Base-by-base conservation (phyloP, 2,113 vertebrate genomes). In the Geococcyx californianus region DNA sequence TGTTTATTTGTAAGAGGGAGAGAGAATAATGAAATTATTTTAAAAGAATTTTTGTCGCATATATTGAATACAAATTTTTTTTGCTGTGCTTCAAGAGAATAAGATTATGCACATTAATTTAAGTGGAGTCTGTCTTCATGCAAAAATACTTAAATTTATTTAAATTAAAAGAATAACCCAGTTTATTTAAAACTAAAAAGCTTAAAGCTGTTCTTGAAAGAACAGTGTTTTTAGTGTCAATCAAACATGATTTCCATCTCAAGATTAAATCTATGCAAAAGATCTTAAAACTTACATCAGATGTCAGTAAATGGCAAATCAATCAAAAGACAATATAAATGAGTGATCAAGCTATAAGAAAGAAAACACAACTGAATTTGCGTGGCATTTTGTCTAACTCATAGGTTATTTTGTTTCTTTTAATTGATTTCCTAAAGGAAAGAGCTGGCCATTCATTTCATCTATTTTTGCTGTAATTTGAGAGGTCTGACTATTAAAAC, bases 211-310 rank as follows among this genome's bases (percentile, higher is more conserved):
- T 62, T 97, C 25, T 64, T 90, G 67, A 62, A 86, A 92, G 21
- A 89, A 1, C 66, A 95, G 70, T 90, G 24, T 89, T 94, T 94
- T 96, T 97, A 92, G 52, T 96, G 85, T 73, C 91, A 96, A 83
- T 91, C 92, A 96, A 76, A 90, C 26, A 60, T 31, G 12, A 96
- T 94, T 97, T 90, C 82, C 84, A 94, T 96, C 60, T 87, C 7
- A 64, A 68, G 52, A 96, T 96, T 94, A 93, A 96, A 95, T 78
- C 47, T 94, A 29, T 87, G 93, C 60, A 89, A 95, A 97, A 89
- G 76, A 68, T 59, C 63, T 88, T 84, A 86, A 96, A 96, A 76
- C 13, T 54, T n/a, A 93, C 14, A 85, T 95, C 78, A 85, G 24
- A 58, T 97, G 73, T 58, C 77, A 78, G 56, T 59, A 94, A 96